A percentile compares a stretch with the other conserved stretches of the same genome.
Conservation (phyloP, 2,113 vertebrate genomes). For the Hydrolagus affinis region DNA sequence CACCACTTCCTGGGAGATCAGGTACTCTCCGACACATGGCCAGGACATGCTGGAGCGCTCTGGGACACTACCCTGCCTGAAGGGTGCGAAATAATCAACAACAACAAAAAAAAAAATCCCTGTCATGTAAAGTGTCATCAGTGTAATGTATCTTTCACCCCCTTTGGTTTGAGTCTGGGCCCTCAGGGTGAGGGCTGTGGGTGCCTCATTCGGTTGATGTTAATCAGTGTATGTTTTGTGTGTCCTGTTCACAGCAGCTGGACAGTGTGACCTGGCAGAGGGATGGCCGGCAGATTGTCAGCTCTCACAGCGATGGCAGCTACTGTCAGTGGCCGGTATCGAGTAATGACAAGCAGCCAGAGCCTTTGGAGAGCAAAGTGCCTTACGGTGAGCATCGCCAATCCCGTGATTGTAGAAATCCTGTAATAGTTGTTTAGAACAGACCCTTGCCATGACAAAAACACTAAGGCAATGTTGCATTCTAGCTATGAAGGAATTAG, state of each 20-base stretch:
- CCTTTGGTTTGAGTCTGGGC: neutral
- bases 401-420: constrained; percentile 8
- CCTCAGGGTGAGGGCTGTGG: neutral
- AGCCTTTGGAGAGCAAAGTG: constrained; percentile 69
- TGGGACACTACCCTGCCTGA: too few species aligned
- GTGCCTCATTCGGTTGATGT: neutral
- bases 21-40: constrained; percentile 50
- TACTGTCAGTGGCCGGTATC: constrained; percentile 75
- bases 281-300: constrained; percentile 72
- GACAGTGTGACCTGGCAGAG: constrained; percentile 88
- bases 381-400: constrained; percentile 75
- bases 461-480: neutral
- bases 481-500: neutral
- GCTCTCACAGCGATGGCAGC: constrained; percentile 88
- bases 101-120: neutral
- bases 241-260: constrained; percentile 62
- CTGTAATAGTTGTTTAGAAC: neutral
- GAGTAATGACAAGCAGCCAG: constrained; percentile 46
- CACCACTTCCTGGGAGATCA: constrained; percentile 77
- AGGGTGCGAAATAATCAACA: neutral
- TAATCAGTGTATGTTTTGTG: neutral
- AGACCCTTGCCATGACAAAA: neutral
- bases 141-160: neutral
- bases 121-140: neutral
- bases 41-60: too few species aligned